phyloP scores from a whole-genome alignment of 2,797 vertebrate species.

The Diceros bicornis region DNA sequence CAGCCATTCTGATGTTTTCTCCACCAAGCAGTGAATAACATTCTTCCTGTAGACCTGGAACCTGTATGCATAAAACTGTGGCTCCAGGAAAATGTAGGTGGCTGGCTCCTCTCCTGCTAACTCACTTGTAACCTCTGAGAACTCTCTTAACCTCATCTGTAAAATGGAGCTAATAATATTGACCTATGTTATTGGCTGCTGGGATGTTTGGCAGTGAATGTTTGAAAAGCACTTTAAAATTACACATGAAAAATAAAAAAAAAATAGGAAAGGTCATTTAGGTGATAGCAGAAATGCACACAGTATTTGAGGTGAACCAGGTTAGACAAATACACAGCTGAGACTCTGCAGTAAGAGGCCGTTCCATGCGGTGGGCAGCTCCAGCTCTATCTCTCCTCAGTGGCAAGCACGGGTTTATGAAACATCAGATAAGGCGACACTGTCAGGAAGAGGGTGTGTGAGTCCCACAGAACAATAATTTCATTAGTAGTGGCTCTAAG shows the following conservation, averaged over 20 bases:
- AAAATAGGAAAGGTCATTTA: slow-evolving; percentile 32
- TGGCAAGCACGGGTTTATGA: not conserved
- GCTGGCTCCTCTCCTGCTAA: not conserved
- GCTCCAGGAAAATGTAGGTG: not conserved
- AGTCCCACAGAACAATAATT: not conserved
- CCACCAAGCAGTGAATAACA: not conserved
- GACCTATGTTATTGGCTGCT: slow-evolving; percentile 70
- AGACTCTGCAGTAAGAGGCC: not conserved
- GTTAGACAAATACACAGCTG: slow-evolving; percentile 58
- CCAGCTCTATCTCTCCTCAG: not conserved
- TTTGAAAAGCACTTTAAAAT: slow-evolving; percentile 69
- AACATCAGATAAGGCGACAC: not conserved
- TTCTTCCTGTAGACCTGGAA: not conserved
- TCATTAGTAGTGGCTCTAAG: not conserved
- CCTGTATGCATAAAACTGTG: not conserved
- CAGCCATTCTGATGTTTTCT: not conserved
- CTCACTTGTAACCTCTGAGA: slow-evolving; percentile 29
- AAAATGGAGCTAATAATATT: slow-evolving; percentile 75
- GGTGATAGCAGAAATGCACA: slow-evolving; percentile 57
- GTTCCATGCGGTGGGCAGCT: not conserved
- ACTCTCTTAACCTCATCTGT: slow-evolving; percentile 64
- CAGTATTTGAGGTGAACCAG: slow-evolving; percentile 63
- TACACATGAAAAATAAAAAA: slow-evolving; percentile 49
- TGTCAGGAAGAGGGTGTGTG: not conserved
- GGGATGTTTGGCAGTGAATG: slow-evolving; percentile 42